phyloP scores from a whole-genome alignment of 1,140 invertebrate genomes.

The Charaxes varanes region DNA sequence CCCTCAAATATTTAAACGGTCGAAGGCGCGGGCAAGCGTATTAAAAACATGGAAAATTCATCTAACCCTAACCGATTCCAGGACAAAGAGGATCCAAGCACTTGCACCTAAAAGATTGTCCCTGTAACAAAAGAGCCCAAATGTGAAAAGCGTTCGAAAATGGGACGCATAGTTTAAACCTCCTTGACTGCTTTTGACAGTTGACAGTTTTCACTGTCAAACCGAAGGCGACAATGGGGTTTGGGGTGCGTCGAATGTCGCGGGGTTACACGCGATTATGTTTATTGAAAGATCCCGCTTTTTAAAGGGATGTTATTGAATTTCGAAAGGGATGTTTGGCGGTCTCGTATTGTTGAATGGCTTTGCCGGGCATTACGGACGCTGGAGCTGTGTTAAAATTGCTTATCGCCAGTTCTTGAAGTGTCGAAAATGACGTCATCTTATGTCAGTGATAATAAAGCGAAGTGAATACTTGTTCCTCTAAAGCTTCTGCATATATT shows the following conservation, averaged over 20 bases:
- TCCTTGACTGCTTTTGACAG: constrained; percentile 67
- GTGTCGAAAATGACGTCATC: no score
- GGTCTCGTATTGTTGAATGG: constrained; percentile 19
- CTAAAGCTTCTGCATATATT: no score
- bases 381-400: constrained; percentile 9
- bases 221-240: constrained; percentile 50
- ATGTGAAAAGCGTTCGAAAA: constrained; percentile 58
- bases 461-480: no score
- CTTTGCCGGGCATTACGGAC: constrained; percentile 17
- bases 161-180: constrained; percentile 69
- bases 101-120: constrained; percentile 8
- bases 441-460: no score
- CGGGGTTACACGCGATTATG: constrained; percentile 58
- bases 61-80: not conserved
- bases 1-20: no score
- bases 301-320: constrained; percentile 36
- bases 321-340: constrained; percentile 35
- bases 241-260: constrained; percentile 60
- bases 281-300: constrained; percentile 60
- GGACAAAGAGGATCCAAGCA: constrained; percentile 1
- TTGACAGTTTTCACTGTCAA: constrained; percentile 70
- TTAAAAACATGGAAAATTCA: no score
- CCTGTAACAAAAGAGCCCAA: constrained; percentile 24
- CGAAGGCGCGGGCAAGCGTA: no score
- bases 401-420: no score